Evolutionary conservation across 1,140 invertebrate species (phyloP).

Genomic region (Portunus trituberculatus): DNA sequence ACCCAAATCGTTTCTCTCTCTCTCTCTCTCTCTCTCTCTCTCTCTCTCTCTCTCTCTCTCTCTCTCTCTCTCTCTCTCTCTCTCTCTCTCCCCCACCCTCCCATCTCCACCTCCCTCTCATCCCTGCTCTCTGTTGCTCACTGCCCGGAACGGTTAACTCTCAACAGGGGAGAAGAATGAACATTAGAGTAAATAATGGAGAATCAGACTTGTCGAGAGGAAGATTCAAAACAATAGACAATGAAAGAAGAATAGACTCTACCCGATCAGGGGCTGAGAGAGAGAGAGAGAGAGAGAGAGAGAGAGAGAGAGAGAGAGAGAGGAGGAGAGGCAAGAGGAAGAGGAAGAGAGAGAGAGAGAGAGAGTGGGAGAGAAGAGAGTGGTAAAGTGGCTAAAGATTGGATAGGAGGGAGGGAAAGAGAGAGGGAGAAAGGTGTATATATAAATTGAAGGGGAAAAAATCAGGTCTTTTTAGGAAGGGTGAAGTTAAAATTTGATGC

Average conservation of each 20-base stretch:
- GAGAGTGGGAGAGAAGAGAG: not conserved
- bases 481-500: no score
- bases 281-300: not conserved
- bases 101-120: not conserved
- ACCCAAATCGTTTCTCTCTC: not conserved
- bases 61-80: not conserved
- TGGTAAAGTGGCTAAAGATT: not conserved
- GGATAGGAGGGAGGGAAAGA: no score
- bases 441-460: no score
- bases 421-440: not conserved
- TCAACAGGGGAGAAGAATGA: not conserved
- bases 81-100: not conserved
- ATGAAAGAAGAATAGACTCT: not conserved
- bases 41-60: not conserved
- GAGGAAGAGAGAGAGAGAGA: not conserved
- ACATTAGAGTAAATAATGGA: not conserved
- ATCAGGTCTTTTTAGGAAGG: no score
- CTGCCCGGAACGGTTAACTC: constrained; percentile 29
- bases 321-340: not conserved
- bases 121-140: not conserved
- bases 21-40: not conserved
- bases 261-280: not conserved
- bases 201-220: not conserved
- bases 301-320: not conserved
- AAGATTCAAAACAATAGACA: not conserved